Base-by-base conservation (phyloP, 2,797 vertebrate genomes). In the Argya squamiceps region DNA sequence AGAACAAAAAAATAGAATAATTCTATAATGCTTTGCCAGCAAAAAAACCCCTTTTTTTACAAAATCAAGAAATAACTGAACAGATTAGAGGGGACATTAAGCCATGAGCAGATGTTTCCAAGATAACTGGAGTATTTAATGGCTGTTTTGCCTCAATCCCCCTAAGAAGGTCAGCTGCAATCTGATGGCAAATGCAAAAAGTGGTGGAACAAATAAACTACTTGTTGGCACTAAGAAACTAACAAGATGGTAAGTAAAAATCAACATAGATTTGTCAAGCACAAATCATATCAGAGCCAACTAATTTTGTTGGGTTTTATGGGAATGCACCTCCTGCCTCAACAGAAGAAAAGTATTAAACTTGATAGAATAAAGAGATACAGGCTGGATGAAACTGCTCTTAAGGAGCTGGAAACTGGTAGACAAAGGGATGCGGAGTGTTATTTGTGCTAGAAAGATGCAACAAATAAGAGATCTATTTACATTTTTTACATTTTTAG, bases 211-310 rank as follows among this genome's bases (percentile, higher is more conserved):
- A 85, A 76, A 73, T 87, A 78, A 89, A 79, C 74, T 79, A 8
- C 85, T 90, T 90, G 77, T 94, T 93, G 83, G 68, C 71, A 70
- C 36, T 89, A 82, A 82, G 41, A 80, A 67, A 39, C 59, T 82
- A 86, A 89, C 36, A 62, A 47, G 81, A 76, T 2, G 3, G 8
- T 93, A 70, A 91, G 63, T 79, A 71, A 56, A 91, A 91, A 58
- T 84, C 84, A 83, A 15, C 82, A 41, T 2, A 47, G 63, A 73
- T 91, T 89, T 88, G 75, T 80, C 47, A 59, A 70, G 59, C 39
- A 37, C n/a, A 58, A 74, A 68, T 73, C 62, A 46, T 49, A 27
- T 78, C 67, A 84, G 55, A 89, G 52, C 46, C 27, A 65, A 17
- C 39, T 92, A 29, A 79, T 91, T 92, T 84, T 70, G 15, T 69